Evolutionary conservation across 64 coral and sea anemone genomes (phyloP), one percentile per base, ranked within the genome.

Genomic region (Cladopsammia gracilis): DNA sequence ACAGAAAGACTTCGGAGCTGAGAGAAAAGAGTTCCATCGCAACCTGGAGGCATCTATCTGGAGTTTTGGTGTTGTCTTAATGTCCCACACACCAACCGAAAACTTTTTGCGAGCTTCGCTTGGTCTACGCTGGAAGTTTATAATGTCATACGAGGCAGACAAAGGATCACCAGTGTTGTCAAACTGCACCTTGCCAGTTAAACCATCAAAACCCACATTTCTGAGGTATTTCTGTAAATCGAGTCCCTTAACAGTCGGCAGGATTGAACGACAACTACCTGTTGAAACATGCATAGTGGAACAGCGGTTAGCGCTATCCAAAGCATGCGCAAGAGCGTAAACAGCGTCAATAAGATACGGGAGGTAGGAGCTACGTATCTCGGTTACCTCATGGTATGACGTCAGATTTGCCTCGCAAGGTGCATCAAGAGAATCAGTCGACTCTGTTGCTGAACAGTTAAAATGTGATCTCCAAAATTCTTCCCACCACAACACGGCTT

Each of bases 281-380:
- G 4, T 56, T 46, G 22, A 10, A 6, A 62, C 93, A 58, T 95
- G 65, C 2, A 69, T 70, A 14, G 68, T 65, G 42, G 77, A 70
- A 20, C 93, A 95, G 56, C 46, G 86, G 48, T 90, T 51, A 42
- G 59, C 78, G 53, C 54, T 34, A 34, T 34, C 34, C 34, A 34
- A 34, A 34, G 34, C 34, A 34, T 34, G 34, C 34, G 34, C 34
- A 34, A 34, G 34, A 34, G 34, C 34, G 34, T 34, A 34, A 34
- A 34, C 34, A 34, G 34, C 34, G 34, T 34, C 34, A 34, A 34
- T 34, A 34, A 34, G 34, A 34, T 34, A 34, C 34, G 34, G 34
- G 34, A 34, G 69, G 14, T 86, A 90, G 42, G 85, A 80, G 57
- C 90, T 89, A 47, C 74, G 75, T 66, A 95, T 69, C 77, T 95